Evolutionary conservation across 2,797 vertebrate genomes (phyloP).

Genomic region (Sebastiscus albofasciatus): DNA sequence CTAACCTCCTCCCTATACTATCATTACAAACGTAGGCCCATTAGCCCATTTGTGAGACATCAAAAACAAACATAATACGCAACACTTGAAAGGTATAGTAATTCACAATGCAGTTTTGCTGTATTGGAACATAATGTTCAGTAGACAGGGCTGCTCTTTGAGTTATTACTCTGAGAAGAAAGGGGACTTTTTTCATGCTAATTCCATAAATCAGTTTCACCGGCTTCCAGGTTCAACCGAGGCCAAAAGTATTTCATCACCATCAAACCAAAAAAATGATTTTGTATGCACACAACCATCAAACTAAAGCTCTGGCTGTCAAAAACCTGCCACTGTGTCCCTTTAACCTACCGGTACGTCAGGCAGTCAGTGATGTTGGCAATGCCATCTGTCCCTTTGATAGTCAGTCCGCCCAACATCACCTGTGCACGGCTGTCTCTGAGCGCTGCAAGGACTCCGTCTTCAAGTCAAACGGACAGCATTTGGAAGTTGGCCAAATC

Average conservation of each 20-base stretch:
- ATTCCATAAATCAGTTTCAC: neutral
- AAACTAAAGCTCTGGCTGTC: slow-evolving; percentile 10
- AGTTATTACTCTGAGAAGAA: neutral
- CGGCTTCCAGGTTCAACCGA: neutral
- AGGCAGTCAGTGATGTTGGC: slow-evolving; percentile 15
- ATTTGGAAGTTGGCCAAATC: slow-evolving; percentile 22
- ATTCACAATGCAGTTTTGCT: too few relatives aligned
- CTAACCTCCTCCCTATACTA: neutral
- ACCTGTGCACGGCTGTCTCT: slow-evolving; percentile 4
- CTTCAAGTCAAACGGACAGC: neutral
- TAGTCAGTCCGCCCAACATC: slow-evolving; percentile 25
- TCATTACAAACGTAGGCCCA: too few relatives aligned
- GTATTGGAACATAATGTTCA: too few relatives aligned
- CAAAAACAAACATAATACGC: too few relatives aligned
- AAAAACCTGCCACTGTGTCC: slow-evolving; percentile 30
- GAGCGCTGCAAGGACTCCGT: neutral
- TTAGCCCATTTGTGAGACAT: too few relatives aligned
- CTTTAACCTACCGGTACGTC: slow-evolving; percentile 48
- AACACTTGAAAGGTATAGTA: too few relatives aligned
- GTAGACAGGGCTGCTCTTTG: neutral
- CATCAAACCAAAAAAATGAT: neutral
- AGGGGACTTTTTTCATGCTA: neutral
- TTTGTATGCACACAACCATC: slow-evolving; percentile 4
- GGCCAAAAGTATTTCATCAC: neutral
- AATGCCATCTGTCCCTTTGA: slow-evolving; percentile 61